Evolutionary conservation across 2,797 vertebrate genomes (phyloP), one percentile per base, ranked within the genome.

Genomic region (Crax fasciolata): DNA sequence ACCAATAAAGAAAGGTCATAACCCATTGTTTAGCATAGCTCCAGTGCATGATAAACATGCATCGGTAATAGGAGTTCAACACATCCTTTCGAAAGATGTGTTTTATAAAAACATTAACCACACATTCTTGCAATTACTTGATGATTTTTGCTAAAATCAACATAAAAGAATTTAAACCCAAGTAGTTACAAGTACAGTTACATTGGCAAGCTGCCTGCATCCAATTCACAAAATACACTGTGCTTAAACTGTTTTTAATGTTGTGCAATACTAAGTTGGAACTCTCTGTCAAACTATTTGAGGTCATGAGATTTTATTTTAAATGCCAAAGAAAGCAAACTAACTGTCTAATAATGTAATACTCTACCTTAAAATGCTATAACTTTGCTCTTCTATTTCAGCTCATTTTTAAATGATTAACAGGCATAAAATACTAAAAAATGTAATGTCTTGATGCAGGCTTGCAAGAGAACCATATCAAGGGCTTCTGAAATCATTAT

Each of bases 281-380:
- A 90, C 68, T 66, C 65, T 95, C 90, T 61, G 54, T 92, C 85
- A 72, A 94, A 94, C 74, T 88, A 95, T 89, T 94, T 92, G 63
- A 96, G 95, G 95, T 96, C 91, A 95, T 96, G 95, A 96, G 96
- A 95, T 96, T 96, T 90, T 93, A 75, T 80, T 94, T 94, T 75
- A 87, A 96, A 90, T 85, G 95, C 94, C 96, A 96, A 95, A 89
- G 44, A 95, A 96, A 95, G 92, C 16, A 11, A 94, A 82, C 61
- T 61, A 90, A 72, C 86, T 63, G 43, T 70, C 71, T 58, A 89
- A 87, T 80, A 90, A 80, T 71, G 28, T 61, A 78, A 71, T 65
- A 80, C 5, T 90, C 68, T 91, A 95, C 85, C 85, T 91, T 86
- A 79, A 94, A 84, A 93, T 84, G 65, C 27, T 30, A 51, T 10